A percentile compares a stretch with the other conserved stretches of the same genome.
phyloP scores from a whole-genome alignment of 2,888 invertebrate genomes.

The Philereme transversata region DNA sequence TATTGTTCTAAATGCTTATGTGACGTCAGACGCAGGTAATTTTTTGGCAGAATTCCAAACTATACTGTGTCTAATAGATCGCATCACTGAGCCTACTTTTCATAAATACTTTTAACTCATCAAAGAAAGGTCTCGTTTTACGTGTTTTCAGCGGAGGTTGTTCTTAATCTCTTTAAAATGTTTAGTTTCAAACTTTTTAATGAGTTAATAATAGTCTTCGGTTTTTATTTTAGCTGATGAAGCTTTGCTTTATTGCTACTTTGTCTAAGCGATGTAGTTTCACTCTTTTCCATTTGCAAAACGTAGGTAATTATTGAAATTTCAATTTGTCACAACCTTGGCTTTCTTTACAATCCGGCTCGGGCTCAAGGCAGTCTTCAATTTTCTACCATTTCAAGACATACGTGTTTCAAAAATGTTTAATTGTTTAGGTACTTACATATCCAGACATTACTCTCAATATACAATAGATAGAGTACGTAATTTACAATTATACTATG shows the following conservation, averaged over 20 bases:
- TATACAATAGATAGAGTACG: background rate
- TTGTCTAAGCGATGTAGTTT: too few species aligned
- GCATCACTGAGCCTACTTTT: background rate
- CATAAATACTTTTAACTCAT: slow-evolving; percentile 2
- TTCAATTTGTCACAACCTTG: slow-evolving; percentile 56
- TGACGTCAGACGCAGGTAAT: slow-evolving; percentile 37
- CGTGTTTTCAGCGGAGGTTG: background rate
- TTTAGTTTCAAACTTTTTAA: too few species aligned
- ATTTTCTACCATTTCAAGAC: slow-evolving; percentile 51
- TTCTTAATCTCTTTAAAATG: background rate
- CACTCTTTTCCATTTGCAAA: background rate
- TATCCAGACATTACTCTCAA: background rate
- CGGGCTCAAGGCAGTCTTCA: slow-evolving; percentile 39
- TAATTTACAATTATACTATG: background rate
- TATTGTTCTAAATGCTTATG: slow-evolving; percentile 40
- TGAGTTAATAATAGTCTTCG: too few species aligned
- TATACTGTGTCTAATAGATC: background rate
- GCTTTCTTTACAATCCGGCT: slow-evolving; percentile 48
- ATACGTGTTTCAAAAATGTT: background rate
- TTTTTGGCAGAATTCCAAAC: slow-evolving; percentile 27
- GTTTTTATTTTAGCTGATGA: too few species aligned
- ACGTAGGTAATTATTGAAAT: slow-evolving; percentile 30
- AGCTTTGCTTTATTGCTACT: too few species aligned
- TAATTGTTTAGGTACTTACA: background rate
- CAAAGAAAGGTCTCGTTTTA: background rate